Evolutionary conservation across 92 coral and sea anemone genomes (phyloP).

Genomic region (Pocillopora meandrina): DNA sequence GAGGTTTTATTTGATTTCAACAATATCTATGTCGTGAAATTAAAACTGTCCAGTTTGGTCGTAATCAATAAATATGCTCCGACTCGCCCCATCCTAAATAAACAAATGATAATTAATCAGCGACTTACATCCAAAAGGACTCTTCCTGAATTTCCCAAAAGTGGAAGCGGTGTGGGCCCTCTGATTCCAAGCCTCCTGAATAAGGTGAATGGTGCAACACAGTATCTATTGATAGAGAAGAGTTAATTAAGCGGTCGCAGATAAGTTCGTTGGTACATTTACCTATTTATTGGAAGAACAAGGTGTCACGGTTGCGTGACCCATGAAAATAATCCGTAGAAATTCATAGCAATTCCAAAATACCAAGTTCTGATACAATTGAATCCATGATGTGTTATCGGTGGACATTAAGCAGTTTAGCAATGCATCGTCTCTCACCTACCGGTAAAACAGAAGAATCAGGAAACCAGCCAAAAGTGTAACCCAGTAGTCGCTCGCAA

Average conservation of each 20-base stretch:
- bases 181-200: conserved; percentile 51
- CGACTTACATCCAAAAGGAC: conserved; percentile 30
- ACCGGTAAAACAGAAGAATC: conserved; percentile 21
- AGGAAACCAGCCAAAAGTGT: conserved; percentile 31
- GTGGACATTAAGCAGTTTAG: background rate
- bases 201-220: conserved; percentile 33
- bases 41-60: too few species aligned
- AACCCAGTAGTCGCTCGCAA: conserved; percentile 17
- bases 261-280: too few species aligned
- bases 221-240: background rate
- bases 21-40: too few species aligned
- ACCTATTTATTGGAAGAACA: too few species aligned
- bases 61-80: background rate
- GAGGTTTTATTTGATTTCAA: too few species aligned
- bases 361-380: too few species aligned
- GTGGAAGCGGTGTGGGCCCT: conserved; percentile 45
- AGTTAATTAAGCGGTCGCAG: too few species aligned
- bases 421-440: background rate
- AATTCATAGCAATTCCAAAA: too few species aligned
- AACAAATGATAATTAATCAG: background rate
- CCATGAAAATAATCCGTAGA: too few species aligned
- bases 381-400: background rate
- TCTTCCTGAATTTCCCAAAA: conserved; percentile 29
- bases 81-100: too few species aligned
- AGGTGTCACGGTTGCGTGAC: too few species aligned